phyloP scores from a whole-genome alignment of 2,888 invertebrate genomes.

The Lasioglossum figueresi region DNA sequence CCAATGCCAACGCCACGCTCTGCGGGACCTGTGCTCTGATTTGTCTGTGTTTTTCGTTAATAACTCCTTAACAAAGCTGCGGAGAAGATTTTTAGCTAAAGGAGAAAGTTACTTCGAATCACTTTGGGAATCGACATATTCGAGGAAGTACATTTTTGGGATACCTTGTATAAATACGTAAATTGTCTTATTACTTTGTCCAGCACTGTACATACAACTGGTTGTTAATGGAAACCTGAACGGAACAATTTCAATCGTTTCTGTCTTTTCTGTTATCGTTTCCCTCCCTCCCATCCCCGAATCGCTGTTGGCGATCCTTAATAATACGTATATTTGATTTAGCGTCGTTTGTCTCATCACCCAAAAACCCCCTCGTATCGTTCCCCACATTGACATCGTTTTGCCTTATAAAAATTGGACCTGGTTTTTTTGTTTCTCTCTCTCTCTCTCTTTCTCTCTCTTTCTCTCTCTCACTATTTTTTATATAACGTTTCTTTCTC shows the following conservation, averaged over 20 bases:
- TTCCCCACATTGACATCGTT: slow-evolving; percentile 43
- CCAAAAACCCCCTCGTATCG: not conserved
- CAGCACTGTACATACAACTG: slow-evolving; percentile 35
- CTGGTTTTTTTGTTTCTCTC: slow-evolving; percentile 40
- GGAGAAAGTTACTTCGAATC: too few species aligned
- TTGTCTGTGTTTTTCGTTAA: too few species aligned
- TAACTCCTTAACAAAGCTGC: too few species aligned
- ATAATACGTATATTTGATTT: slow-evolving; percentile 63
- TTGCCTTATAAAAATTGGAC: slow-evolving; percentile 63
- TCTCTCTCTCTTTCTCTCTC: not conserved
- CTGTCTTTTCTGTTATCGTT: not conserved
- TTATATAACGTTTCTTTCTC: not conserved
- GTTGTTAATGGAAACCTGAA: slow-evolving; percentile 51
- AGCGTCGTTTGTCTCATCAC: slow-evolving; percentile 30
- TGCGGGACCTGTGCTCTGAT: too few species aligned
- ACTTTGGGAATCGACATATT: too few species aligned
- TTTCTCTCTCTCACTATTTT: not conserved
- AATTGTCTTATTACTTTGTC: slow-evolving; percentile 8
- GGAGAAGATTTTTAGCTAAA: too few species aligned
- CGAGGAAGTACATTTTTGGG: too few species aligned
- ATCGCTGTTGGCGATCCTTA: slow-evolving; percentile 50
- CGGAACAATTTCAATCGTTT: slow-evolving; percentile 33
- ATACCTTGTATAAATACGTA: not conserved
- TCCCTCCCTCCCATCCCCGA: slow-evolving; percentile 9
- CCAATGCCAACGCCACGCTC: too few species aligned